Conservation (phyloP, 2,888 invertebrate genomes). For the Strigamia transsilvanica region DNA sequence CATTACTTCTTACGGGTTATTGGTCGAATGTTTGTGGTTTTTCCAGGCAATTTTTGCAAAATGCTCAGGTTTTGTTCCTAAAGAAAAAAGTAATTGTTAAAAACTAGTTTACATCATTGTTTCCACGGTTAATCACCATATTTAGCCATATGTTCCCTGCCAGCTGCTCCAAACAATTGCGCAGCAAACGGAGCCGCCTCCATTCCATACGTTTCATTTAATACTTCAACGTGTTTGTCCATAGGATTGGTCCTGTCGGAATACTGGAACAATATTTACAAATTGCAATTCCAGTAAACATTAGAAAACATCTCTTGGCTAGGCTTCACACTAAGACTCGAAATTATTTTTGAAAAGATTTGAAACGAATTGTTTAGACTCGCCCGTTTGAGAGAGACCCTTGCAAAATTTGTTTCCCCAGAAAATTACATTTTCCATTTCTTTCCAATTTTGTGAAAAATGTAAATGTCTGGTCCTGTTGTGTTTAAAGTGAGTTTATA, state of each 20-base stretch:
- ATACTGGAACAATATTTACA: constrained; percentile 66
- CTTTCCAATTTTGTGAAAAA: no score
- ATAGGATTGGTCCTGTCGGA: constrained; percentile 87
- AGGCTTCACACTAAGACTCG: no score
- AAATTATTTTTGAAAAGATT: no score
- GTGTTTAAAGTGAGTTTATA: no score
- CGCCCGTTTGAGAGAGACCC: no score
- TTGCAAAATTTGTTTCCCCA: no score
- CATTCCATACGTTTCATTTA: constrained; percentile 84
- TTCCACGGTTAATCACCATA: constrained; percentile 71
- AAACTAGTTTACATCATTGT: neutral
- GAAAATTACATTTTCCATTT: no score
- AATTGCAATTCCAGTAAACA: no score
- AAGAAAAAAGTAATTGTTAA: neutral
- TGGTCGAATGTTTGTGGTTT: constrained; percentile 95
- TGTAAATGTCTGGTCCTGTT: no score
- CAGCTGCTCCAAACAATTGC: constrained; percentile 97
- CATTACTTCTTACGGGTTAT: constrained; percentile 82
- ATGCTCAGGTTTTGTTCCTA: constrained; percentile 85
- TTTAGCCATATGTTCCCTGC: constrained; percentile 92
- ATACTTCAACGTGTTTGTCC: constrained; percentile 84
- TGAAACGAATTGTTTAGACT: no score
- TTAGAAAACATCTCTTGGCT: no score
- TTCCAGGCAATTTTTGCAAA: constrained; percentile 98
- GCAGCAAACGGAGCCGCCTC: constrained; percentile 86